phyloP scores from a whole-genome alignment of 2,113 vertebrate genomes.

The Atrichornis clamosus region DNA sequence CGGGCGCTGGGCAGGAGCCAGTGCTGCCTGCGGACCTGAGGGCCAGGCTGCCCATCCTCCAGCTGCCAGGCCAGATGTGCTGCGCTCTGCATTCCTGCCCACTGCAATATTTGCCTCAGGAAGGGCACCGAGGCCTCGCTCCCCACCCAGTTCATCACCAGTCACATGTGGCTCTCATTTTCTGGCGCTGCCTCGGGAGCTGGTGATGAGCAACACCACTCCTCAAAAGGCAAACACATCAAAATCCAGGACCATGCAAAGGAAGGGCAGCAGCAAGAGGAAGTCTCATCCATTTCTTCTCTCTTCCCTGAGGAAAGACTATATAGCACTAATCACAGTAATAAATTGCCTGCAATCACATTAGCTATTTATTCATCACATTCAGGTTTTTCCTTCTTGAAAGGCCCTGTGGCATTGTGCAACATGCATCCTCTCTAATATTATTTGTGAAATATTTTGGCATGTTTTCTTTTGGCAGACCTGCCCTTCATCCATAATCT shows the following conservation, averaged over 20 bases:
- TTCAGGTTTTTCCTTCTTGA: not conserved
- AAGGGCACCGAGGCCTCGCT: not conserved
- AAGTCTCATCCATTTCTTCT: not conserved
- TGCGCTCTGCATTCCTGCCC: not conserved
- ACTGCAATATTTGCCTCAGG: not conserved
- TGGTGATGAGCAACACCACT: fast-evolving
- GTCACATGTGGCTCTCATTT: not conserved
- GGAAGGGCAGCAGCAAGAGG: not conserved
- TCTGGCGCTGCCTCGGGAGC: not conserved
- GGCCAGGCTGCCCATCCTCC: not conserved
- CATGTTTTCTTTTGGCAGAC: not conserved
- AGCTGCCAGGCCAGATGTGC: not conserved
- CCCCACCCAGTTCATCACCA: not conserved
- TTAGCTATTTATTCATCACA: not conserved
- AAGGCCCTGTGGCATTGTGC: not conserved
- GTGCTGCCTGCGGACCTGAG: not conserved
- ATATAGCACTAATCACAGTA: not conserved
- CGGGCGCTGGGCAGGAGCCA: not conserved
- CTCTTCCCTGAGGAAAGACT: not conserved
- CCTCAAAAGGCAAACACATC: not conserved
- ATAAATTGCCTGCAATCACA: conserved; percentile 14
- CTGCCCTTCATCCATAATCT: conserved; percentile 56
- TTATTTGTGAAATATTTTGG: conserved; percentile 22
- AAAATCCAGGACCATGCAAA: not conserved
- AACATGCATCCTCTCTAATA: not conserved